Conservation (phyloP, 2,888 invertebrate species). For the Margaritifera margaritifera region DNA sequence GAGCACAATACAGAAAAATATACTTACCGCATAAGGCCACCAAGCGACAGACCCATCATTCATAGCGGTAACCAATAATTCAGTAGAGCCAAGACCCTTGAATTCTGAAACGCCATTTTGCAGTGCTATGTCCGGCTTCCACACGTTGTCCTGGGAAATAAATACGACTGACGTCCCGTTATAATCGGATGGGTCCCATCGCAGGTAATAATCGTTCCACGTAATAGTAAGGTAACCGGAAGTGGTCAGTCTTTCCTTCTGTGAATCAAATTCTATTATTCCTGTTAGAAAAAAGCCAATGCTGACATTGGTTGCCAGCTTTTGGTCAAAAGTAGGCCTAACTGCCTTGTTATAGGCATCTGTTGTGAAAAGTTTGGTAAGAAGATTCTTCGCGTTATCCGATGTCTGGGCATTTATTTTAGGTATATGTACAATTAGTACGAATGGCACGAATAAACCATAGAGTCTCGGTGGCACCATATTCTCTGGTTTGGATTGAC, state of each 20-base stretch:
- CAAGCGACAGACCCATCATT: neutral
- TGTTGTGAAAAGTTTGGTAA: conserved; percentile 12
- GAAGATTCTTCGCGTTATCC: conserved; percentile 8
- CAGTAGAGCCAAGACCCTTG: conserved; percentile 1
- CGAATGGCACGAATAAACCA: neutral
- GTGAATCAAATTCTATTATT: conserved; percentile 23
- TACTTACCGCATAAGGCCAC: conserved; percentile 8
- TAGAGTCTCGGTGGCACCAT: too few species aligned
- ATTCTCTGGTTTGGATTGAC: too few species aligned
- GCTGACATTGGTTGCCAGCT: conserved; percentile 14
- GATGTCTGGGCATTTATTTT: neutral
- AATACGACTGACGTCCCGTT: conserved; percentile 2
- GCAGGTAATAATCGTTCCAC: conserved; percentile 24
- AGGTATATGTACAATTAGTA: neutral
- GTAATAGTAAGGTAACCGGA: conserved; percentile 23
- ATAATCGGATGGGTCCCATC: conserved; percentile 17
- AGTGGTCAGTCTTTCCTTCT: conserved; percentile 24
- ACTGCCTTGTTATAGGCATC: conserved; percentile 15
- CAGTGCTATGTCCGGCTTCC: conserved; percentile 9
- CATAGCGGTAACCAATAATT: neutral
- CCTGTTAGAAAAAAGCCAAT: conserved; percentile 17
- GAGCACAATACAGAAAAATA: too few species aligned
- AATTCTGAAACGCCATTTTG: conserved; percentile 3
- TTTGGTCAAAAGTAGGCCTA: conserved; percentile 19
- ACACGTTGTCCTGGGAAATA: conserved; percentile 3